Percentiles rank a stretch among this genome's conserved stretches.
Evolutionary conservation across 2,888 invertebrate genomes (phyloP).

Genomic region (Caenorhabditis zanzibari): DNA sequence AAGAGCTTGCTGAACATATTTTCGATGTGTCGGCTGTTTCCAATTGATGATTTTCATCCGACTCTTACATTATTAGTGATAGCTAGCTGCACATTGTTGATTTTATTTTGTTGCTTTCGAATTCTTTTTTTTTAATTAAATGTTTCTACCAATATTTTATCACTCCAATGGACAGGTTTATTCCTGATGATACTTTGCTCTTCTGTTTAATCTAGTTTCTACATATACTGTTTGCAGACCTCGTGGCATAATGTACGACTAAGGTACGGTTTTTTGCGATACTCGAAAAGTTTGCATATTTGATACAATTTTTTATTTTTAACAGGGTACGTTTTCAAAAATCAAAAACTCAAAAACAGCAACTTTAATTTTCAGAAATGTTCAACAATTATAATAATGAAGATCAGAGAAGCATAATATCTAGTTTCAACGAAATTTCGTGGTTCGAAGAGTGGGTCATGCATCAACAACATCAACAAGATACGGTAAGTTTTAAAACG

Average conservation of each 20-base stretch:
- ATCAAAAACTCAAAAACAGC: too few relatives aligned
- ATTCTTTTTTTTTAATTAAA: background rate
- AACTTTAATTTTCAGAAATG: constrained; percentile 17
- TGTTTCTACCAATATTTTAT: background rate
- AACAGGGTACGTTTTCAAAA: too few relatives aligned
- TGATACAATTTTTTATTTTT: too few relatives aligned
- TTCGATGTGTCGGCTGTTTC: constrained; percentile 51
- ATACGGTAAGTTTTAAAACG: background rate
- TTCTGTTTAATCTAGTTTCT: background rate
- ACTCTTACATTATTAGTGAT: constrained; percentile 3
- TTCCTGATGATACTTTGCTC: background rate
- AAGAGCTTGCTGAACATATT: constrained; percentile 62
- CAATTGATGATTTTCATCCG: constrained; percentile 11
- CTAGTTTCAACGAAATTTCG: constrained; percentile 12
- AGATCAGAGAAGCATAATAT: constrained; percentile 9
- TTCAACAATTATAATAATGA: constrained; percentile 22
- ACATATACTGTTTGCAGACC: background rate
- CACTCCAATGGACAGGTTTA: background rate
- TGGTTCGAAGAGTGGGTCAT: constrained; percentile 38
- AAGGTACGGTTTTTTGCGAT: background rate
- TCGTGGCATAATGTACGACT: background rate
- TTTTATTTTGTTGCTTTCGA: background rate
- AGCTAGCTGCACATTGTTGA: background rate
- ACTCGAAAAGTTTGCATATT: too few relatives aligned
- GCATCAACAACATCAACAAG: constrained; percentile 12